Conservation (phyloP, 2,113 vertebrate genomes). For the Notarius lentiginosus region DNA sequence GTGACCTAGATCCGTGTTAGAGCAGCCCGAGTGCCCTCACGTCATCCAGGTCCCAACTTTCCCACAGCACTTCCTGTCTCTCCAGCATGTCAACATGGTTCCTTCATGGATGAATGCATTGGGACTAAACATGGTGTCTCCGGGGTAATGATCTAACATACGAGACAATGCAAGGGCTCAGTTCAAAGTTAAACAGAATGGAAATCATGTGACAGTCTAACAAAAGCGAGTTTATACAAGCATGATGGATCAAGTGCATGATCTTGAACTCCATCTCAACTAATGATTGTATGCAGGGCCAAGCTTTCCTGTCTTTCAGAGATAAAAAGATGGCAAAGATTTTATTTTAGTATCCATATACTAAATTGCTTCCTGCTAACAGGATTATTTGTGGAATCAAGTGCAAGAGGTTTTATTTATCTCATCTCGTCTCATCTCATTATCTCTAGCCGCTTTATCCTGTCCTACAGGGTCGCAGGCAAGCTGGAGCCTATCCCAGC, state of each 20-base stretch:
- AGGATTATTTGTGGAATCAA: not conserved
- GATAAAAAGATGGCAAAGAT: not conserved
- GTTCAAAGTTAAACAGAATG: slow-evolving; percentile 14
- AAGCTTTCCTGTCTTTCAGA: not conserved
- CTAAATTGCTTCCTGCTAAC: not conserved
- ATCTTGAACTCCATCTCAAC: not conserved
- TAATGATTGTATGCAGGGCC: not conserved
- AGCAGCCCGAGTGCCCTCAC: slow-evolving; percentile 7
- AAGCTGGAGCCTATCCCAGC: too few species aligned
- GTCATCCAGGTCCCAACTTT: not conserved
- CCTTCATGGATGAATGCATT: not conserved
- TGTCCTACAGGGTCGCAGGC: too few species aligned
- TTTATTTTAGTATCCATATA: not conserved
- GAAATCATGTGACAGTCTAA: not conserved
- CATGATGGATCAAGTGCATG: not conserved
- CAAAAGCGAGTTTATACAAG: not conserved
- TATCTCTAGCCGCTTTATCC: too few species aligned
- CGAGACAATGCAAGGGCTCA: slow-evolving; percentile 7
- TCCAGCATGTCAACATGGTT: not conserved
- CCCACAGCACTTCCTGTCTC: slow-evolving; percentile 23
- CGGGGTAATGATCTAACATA: slow-evolving; percentile 18
- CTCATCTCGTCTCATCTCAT: too few species aligned
- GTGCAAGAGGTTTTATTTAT: not conserved
- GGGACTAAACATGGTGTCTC: slow-evolving; percentile 27
- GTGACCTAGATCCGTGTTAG: slow-evolving; percentile 16